Evolutionary conservation across 1,140 invertebrate genomes (phyloP), one percentile per base, ranked within the genome.

Genomic region (Magallana angulata): DNA sequence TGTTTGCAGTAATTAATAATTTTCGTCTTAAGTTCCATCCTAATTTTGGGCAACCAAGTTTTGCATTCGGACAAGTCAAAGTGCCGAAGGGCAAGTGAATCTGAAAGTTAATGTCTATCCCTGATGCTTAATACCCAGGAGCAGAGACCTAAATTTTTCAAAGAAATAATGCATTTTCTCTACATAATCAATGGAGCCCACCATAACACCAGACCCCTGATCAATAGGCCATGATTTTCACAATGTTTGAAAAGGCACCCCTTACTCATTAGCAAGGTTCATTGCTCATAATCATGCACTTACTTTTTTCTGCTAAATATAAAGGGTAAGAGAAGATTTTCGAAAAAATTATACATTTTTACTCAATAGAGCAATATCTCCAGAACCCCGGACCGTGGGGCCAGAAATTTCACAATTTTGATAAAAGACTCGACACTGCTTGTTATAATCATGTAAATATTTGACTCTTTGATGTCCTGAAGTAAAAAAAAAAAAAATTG

Each of bases 241-340:
- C 36, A 48, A 48, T 48, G 36, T 48, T 48, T 48, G 36, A 48
- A 48, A 48, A 48, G 36, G 60, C 60, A 62, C 60, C 60, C 60
- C 60, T 62, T 62, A 62, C 60, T 62, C 60, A 62, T 62, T 62
- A 62, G 60, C 60, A 62, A 62, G 60, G 60, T 62, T 62, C 60
- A 62, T 62, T 62, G 60, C 60, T 62, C 60, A 62, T 62, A 62
- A 62, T 62, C 60, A 62, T 62, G 60, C 60, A 62, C 60, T 62
- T 62, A 62, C 60, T 16, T 62, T 62, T 62, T 62, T 62, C 60
- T 62, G 60, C 60, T 62, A 62, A 62, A 62, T 62, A 62, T 62
- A 62, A 62, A 62, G 60, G 60, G 60, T 62, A 62, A 62, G 60
- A 62, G 60, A 62, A 62, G 60, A 62, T 62, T 62, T 62, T 62